phyloP scores from a whole-genome alignment of 2,113 vertebrate species.

The Mus spicilegus region DNA sequence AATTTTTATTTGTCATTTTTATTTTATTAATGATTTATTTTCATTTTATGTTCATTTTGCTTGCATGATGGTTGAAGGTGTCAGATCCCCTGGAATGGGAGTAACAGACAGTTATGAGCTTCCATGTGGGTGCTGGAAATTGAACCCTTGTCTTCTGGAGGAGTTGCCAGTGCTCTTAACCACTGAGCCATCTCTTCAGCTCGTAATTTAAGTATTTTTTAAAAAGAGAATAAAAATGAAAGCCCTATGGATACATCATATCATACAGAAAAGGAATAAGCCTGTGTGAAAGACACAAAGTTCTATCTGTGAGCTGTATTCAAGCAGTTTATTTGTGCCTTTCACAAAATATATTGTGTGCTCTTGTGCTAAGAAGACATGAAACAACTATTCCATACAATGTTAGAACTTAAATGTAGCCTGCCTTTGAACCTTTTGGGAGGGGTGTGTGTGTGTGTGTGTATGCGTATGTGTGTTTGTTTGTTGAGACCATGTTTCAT shows the following conservation, averaged over 20 bases:
- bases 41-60: background rate
- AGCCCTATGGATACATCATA: background rate
- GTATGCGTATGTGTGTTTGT: background rate
- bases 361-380: background rate
- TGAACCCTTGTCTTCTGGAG: background rate
- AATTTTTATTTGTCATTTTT: background rate
- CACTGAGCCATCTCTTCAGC: background rate
- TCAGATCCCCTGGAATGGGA: background rate
- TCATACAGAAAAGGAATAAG: slow-evolving; percentile 10
- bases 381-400: background rate
- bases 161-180: background rate
- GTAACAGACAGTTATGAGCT: background rate
- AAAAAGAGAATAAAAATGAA: slow-evolving; percentile 24
- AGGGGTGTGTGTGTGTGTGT: no score
- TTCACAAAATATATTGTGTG: background rate
- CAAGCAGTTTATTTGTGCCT: background rate
- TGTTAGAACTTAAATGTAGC: background rate
- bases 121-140: background rate
- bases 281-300: slow-evolving; percentile 31
- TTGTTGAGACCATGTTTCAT: background rate
- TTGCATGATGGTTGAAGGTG: background rate
- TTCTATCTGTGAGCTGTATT: background rate
- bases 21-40: background rate
- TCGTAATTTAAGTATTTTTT: background rate
- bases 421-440: background rate